Evolutionary conservation across 2,797 vertebrate species (phyloP), one percentile per base, ranked within the genome.

Genomic region (Halcyon smyrnensis): DNA sequence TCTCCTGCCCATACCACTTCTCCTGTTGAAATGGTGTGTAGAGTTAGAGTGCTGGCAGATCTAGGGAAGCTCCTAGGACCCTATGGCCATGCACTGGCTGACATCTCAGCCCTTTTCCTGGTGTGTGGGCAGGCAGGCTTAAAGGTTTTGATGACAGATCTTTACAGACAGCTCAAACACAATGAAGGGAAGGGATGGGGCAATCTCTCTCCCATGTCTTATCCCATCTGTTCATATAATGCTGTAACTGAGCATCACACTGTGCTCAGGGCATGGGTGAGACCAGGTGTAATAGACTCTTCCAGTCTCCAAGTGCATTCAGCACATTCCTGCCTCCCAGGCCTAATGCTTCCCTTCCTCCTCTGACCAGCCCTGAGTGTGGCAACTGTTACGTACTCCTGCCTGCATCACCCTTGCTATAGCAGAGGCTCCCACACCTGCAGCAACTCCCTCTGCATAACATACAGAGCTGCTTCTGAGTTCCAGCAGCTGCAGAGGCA

Each of bases 321-420:
- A 37, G 7, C 4, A 9, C 9, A 14, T 11, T 53, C 48, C 63
- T 71, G 19, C 48, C 57, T 63, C 41, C 70, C 63, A 63, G 24
- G n/a, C 6, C 41, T 48, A 9, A 32, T 3, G 21, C 45, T 65
- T 15, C 18, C 15, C 15, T 74, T 20, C 59, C 20, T 39, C 19
- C 51, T 68, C 36, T 39, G 46, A 18, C 21, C 84, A 20, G 34
- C 34, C 21, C 69, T 17, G 34, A 19, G 36, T 11, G 20, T 3
- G 12, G 5, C 0, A 10, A 34, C 48, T 18, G 28, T 21, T 14
- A 2, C 5, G 2, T 28, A 2, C 4, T 48, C 32, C 53, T 79
- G 59, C 56, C 57, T 8, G 15, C 50, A 15, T 24, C 34, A 2
- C 5, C 37, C 34, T 62, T 78, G 54, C 50, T 63, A 0, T 2